Evolutionary conservation across 2,888 invertebrate species (phyloP), one percentile per base, ranked within the genome.

Genomic region (Nysson spinosus): DNA sequence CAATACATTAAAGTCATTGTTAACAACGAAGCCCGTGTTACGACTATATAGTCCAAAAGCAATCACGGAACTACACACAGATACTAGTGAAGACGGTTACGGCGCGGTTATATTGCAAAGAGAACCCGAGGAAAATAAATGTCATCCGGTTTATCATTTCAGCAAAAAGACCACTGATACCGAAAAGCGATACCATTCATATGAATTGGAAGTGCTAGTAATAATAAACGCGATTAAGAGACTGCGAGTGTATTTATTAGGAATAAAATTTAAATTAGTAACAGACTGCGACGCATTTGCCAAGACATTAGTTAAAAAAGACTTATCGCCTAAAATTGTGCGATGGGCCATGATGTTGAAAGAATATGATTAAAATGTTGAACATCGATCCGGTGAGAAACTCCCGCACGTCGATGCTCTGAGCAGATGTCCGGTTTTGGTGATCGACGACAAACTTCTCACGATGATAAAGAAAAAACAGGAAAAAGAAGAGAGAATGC

Each of bases 211-310:
- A 9, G 24, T 35, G 4, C 11, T 47, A 11, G 35, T 35, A 19
- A 14, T 47, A 7, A 22, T 47, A 4, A 35, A 35, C 1, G 34
- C 47, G 9, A 3, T 47, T 9, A 16, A 24, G 7, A 47, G 35
- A 7, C 24, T 47, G 1, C 47, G 47, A 1, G 35, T 35, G 9
- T 47, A 47, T 24, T 14, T 47, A 1, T 24, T 50, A 17, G 49
- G 39, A 7, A 28, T 47, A 6, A 16, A 3, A n/a, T 50, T 39
- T n/a, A 26, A 17, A 11, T 12, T 50, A 11, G 17, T 50, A 2
- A 50, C 49, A 16, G 49, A 47, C 17, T 1, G 35, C 22, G 5
- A 16, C 1, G 35, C 22, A 1, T 32, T 35, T 7, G 5, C 5
- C 4, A 3, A 22, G 5, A 47, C 47, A 4, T 11, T 47, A 17